Evolutionary conservation across 2,888 invertebrate genomes (phyloP).

Genomic region (Litoditis marina): DNA sequence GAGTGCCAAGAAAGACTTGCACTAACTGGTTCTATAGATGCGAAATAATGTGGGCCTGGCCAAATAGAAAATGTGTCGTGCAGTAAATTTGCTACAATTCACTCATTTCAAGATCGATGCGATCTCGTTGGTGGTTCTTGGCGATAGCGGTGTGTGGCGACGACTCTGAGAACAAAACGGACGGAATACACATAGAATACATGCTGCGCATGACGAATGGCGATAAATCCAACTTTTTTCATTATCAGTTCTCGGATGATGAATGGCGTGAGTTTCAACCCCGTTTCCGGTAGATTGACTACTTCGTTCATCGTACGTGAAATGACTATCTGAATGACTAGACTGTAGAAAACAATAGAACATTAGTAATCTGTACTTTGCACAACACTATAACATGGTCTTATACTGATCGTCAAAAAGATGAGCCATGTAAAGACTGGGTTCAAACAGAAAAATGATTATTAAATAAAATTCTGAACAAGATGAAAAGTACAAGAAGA

Average conservation of each 20-base stretch:
- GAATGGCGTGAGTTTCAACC: constrained; percentile 82
- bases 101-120: constrained; percentile 72
- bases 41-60: too few species aligned
- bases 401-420: too few species aligned
- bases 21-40: neutral
- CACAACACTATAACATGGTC: too few species aligned
- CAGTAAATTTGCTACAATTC: neutral
- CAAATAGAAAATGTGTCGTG: neutral
- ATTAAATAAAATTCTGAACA: too few species aligned
- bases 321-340: too few species aligned
- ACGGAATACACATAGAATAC: constrained; percentile 67
- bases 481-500: too few species aligned
- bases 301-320: constrained; percentile 1
- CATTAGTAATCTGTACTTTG: too few species aligned
- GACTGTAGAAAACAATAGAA: too few species aligned
- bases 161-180: constrained; percentile 12
- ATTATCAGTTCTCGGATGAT: constrained; percentile 87
- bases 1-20: neutral
- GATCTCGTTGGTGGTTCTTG: constrained; percentile 92
- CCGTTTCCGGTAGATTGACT: too few species aligned
- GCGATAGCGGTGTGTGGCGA: constrained; percentile 75
- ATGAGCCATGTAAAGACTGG: too few species aligned
- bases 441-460: too few species aligned
- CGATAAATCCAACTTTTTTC: constrained; percentile 76
- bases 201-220: constrained; percentile 85